Conservation (phyloP, 2,797 vertebrate species). For the Sciaenops ocellatus region DNA sequence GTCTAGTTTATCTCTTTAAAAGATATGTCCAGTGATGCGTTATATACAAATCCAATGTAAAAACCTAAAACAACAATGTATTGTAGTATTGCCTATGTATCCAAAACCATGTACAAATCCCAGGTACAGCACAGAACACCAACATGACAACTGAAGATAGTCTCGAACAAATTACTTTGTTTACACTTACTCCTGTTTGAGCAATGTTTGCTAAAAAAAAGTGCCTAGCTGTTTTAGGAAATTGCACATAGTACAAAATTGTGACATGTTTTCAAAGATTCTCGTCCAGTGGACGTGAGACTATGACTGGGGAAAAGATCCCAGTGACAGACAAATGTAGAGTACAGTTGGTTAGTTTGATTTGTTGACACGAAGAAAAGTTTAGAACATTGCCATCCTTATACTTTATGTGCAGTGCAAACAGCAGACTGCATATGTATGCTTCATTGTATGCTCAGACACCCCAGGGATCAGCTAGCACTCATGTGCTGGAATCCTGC, state of each 20-base stretch:
- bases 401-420: background rate
- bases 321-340: background rate
- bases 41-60: background rate
- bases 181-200: background rate
- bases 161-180: background rate
- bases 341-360: background rate
- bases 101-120: background rate
- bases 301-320: background rate
- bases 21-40: background rate
- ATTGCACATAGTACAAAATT: background rate
- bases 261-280: background rate
- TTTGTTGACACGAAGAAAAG: background rate
- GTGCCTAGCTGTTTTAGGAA: background rate
- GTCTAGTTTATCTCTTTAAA: background rate
- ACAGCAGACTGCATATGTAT: constrained; percentile 5
- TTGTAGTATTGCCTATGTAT: background rate
- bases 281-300: background rate
- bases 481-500: background rate
- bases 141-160: background rate
- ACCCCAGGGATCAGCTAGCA: background rate
- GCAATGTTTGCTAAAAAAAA: background rate
- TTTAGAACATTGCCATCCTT: background rate
- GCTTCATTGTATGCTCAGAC: constrained; percentile 6
- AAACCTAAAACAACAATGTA: background rate
- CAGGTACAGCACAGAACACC: background rate